Conservation (phyloP, 2,888 invertebrate species). For the Helobdella robusta region DNA sequence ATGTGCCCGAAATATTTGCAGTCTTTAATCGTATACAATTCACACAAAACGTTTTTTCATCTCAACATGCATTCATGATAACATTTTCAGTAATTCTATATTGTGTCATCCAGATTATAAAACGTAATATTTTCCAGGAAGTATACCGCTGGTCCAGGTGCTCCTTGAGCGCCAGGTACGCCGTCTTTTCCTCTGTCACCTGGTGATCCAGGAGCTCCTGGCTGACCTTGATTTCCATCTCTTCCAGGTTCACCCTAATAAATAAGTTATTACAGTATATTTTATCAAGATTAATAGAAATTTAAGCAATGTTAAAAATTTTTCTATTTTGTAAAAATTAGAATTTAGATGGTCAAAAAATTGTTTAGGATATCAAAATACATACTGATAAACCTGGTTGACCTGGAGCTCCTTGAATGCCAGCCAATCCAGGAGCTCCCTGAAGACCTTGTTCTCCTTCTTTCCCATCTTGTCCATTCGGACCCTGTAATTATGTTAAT, state of each 20-base stretch:
- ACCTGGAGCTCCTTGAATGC: constrained; percentile 41
- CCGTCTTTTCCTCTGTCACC: constrained; percentile 32
- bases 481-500: constrained; percentile 17
- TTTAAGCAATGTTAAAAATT: neutral
- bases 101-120: too few relatives aligned
- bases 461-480: constrained; percentile 26
- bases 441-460: constrained; percentile 39
- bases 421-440: constrained; percentile 41
- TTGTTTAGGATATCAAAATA: neutral
- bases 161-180: constrained; percentile 28
- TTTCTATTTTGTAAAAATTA: neutral
- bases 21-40: too few relatives aligned
- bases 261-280: too few relatives aligned
- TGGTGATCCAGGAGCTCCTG: constrained; percentile 25
- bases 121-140: neutral
- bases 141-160: constrained; percentile 28
- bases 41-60: too few relatives aligned
- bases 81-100: too few relatives aligned
- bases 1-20: too few relatives aligned
- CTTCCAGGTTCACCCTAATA: constrained; percentile 31
- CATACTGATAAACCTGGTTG: constrained; percentile 14
- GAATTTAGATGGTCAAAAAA: neutral
- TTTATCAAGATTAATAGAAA: neutral
- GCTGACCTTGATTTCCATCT: constrained; percentile 29
- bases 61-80: too few relatives aligned